Conservation (phyloP, 1,140 invertebrate genomes). For the Dolichoris vasculosae region DNA sequence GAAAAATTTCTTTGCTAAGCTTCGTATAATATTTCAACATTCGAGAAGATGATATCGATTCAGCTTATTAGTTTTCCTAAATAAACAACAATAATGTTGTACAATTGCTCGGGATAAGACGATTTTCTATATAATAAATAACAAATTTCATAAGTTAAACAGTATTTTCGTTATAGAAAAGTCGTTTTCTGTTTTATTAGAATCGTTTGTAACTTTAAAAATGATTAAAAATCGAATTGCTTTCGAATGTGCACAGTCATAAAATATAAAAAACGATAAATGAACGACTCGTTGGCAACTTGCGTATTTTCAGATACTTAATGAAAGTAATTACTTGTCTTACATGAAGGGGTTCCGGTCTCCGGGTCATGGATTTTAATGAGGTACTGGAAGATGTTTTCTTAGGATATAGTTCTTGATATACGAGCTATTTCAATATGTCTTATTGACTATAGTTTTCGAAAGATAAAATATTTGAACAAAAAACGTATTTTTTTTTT, state of each 20-base stretch:
- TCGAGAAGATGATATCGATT: background rate
- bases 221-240: conserved; percentile 3
- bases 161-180: background rate
- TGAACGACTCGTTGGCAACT: background rate
- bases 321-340: background rate
- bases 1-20: background rate
- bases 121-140: background rate
- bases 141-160: background rate
- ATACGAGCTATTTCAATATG: background rate
- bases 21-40: background rate
- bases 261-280: conserved; percentile 7
- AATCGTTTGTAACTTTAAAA: background rate
- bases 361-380: background rate
- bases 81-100: background rate
- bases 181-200: background rate
- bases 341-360: background rate
- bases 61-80: background rate
- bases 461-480: background rate
- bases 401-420: background rate
- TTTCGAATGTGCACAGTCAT: background rate
- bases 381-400: background rate
- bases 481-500: background rate
- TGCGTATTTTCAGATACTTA: background rate
- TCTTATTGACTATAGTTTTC: background rate
- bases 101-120: background rate